These are phyloP conservation scores for Eulimnadia texana DNA, from an alignment of 1,140 invertebrate genomes.

Conservation along the genomic window DNA sequence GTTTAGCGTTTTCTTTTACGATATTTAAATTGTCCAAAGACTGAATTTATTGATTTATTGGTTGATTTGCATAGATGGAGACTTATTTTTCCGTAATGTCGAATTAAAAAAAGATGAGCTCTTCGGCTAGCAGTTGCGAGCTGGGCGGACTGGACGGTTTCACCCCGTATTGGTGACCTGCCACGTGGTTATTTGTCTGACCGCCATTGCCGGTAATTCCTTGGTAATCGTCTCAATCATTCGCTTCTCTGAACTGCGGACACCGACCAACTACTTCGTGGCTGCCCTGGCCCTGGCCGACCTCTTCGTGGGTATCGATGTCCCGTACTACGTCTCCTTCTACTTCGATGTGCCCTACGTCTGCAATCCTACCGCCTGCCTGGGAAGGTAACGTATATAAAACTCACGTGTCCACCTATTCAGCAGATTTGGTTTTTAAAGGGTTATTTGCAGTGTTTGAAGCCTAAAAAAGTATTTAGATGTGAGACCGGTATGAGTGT, in stretches of 20 bases:
- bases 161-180: constrained; percentile 14
- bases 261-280: constrained; percentile 20
- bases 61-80: constrained; percentile 15
- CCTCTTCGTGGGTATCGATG: constrained; percentile 17
- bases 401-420: too few species aligned
- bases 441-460: too few species aligned
- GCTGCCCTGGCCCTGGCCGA: constrained; percentile 19
- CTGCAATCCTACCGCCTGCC: constrained; percentile 19
- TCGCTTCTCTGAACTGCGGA: constrained; percentile 15
- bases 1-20: too few species aligned
- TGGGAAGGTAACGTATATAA: constrained; percentile 9
- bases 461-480: too few species aligned
- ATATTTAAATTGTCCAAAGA: background rate
- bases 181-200: constrained; percentile 17
- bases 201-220: constrained; percentile 19
- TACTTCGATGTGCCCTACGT: constrained; percentile 19
- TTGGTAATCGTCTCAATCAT: constrained; percentile 18
- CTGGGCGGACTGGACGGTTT: constrained; percentile 5
- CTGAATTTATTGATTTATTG: background rate
- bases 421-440: too few species aligned
- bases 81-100: background rate
- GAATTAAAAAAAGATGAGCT: background rate
- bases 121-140: background rate
- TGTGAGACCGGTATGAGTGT: too few species aligned
- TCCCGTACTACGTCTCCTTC: constrained; percentile 20